Evolutionary conservation across 2,888 invertebrate species (phyloP), one percentile per base, ranked within the genome.

Genomic region (Drosophila tripunctata): DNA sequence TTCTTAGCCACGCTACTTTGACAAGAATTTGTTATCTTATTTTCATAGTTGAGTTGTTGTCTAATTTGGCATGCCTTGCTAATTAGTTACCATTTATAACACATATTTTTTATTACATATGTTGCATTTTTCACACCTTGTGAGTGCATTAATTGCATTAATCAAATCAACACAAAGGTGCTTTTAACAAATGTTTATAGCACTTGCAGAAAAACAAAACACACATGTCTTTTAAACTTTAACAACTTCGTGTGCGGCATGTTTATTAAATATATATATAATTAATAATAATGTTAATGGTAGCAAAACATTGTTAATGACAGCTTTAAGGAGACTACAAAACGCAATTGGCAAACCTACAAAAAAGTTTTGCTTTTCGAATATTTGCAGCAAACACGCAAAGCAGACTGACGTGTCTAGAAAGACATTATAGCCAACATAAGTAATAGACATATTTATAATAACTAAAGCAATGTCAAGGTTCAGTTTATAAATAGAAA

Each of bases 61-160:
- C 61, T 67, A 54, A 72, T 61, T 71, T 45, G 55, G 63, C 67
- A 72, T 72, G 73, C 38, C 17, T 62, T 67, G 56, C 27, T 45
- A 54, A 62, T 70, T 69, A 48, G n/a, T 43, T 36, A 7, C 14
- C 52, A 55, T 51, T 55, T 47, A 36, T 62, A 61, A 48, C 40
- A 61, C 61, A 68, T n/a, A n/a, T n/a, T 40, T 62, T 72, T 55
- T 44, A 60, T 35, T 54, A 27, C 36, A 36, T 15, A n/a, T n/a
- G n/a, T n/a, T n/a, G 41, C 35, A 58, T 58, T 65, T 24, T 65
- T 61, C 78, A 84, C 84, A 80, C 78, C 54, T 44, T 44, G 54
- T 74, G 75, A 31, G 0, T 65, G 63, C 71, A 51, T 65, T 84
- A 78, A 84, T 81, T 81, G 78, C 67, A 63, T 22, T 33, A 19